These are phyloP conservation scores for Tinea pellionella DNA, from an alignment of 2,888 invertebrate genomes.

Conservation along the genomic window DNA sequence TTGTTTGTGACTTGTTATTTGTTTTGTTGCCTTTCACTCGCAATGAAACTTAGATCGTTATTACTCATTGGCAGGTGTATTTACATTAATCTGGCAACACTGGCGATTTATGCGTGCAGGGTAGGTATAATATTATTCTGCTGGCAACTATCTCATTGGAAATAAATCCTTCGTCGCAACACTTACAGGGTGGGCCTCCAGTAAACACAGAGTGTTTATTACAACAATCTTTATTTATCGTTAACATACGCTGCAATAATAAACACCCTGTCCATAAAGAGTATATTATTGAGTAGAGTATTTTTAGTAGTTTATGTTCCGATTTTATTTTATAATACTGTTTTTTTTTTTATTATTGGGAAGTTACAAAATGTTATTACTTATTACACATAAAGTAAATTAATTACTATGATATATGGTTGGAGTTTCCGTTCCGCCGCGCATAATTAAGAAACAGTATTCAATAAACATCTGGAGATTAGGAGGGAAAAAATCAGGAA, in stretches of 20 bases:
- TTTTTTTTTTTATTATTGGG: slow-evolving; percentile 3
- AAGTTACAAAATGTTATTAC: slow-evolving; percentile 1
- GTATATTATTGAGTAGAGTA: slow-evolving; percentile 13
- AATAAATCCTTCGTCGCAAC: slow-evolving; percentile 42
- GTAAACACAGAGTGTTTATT: slow-evolving; percentile 40
- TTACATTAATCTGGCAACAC: neutral
- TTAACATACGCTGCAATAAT: slow-evolving; percentile 10
- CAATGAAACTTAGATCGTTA: neutral
- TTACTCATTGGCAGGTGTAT: neutral
- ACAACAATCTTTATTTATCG: slow-evolving; percentile 25
- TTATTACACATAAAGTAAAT: slow-evolving; percentile 8
- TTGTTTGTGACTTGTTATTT: too few species aligned
- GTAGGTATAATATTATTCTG: neutral
- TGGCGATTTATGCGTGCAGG: slow-evolving; percentile 7
- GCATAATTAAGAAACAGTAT: slow-evolving; percentile 50
- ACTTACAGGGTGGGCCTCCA: slow-evolving; percentile 27
- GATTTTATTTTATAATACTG: slow-evolving; percentile 5
- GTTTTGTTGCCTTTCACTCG: too few species aligned
- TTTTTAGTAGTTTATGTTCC: slow-evolving; percentile 9
- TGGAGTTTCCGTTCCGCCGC: slow-evolving; percentile 47
- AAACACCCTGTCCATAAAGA: slow-evolving; percentile 12
- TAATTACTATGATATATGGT: slow-evolving; percentile 22
- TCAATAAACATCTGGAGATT: slow-evolving; percentile 54
- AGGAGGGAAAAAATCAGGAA: slow-evolving; percentile 51
- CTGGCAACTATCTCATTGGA: slow-evolving; percentile 13